Conservation (phyloP, 2,113 vertebrate genomes). For the Suricata suricatta region DNA sequence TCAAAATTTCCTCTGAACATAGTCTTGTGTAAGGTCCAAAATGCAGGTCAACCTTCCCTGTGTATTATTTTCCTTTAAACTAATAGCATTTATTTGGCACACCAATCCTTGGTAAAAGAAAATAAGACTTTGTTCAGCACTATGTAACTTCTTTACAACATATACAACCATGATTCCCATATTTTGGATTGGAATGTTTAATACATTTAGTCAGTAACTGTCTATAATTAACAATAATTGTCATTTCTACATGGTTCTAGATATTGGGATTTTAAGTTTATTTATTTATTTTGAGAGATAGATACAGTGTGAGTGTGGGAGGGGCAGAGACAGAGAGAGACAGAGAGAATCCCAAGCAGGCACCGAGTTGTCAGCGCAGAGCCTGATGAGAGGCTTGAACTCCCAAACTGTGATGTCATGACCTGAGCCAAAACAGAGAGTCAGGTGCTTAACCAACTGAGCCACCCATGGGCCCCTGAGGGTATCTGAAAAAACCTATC, state of each 20-base stretch:
- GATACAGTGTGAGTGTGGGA: too few species aligned
- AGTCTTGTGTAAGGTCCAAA: constrained; percentile 2
- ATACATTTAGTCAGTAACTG: neutral
- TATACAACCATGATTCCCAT: constrained; percentile 22
- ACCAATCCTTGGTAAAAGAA: constrained; percentile 55
- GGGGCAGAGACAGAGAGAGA: too few species aligned
- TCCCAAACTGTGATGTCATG: too few species aligned
- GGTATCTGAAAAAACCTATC: neutral
- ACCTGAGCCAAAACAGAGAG: too few species aligned
- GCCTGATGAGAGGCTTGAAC: too few species aligned
- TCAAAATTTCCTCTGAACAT: constrained; percentile 58
- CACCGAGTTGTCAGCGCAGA: too few species aligned
- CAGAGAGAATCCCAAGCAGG: too few species aligned
- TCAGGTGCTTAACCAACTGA: too few species aligned
- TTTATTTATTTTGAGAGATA: too few species aligned
- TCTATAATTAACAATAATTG: constrained; percentile 61
- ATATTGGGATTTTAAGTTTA: constrained; percentile 15
- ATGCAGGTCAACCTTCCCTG: neutral
- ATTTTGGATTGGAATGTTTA: constrained; percentile 52
- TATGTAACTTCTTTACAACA: constrained; percentile 51
- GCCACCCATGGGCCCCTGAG: neutral
- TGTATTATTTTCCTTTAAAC: constrained; percentile 13
- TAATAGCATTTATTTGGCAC: constrained; percentile 54
- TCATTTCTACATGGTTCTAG: constrained; percentile 41
- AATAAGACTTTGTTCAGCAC: constrained; percentile 58